phyloP scores from a whole-genome alignment of 2,888 invertebrate genomes.

The Balanococcus diminutus region DNA sequence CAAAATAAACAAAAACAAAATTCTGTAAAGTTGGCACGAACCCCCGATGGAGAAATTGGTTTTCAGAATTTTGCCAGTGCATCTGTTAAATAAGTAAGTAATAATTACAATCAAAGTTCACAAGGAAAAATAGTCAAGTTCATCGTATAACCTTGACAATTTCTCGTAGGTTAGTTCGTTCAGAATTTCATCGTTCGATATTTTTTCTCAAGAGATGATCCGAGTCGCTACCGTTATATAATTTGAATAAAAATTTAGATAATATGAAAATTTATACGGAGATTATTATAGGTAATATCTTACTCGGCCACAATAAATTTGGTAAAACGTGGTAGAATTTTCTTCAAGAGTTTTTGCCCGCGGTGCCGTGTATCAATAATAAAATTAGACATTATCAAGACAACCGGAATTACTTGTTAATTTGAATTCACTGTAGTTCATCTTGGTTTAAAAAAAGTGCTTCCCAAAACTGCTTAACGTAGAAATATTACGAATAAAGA shows the following conservation, averaged over 20 bases:
- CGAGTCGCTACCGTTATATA: too few species aligned
- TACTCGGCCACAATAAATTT: background rate
- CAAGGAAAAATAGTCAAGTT: too few species aligned
- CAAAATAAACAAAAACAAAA: background rate
- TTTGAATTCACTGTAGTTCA: constrained; percentile 12
- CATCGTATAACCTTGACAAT: too few species aligned
- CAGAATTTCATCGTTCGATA: too few species aligned
- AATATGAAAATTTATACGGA: too few species aligned
- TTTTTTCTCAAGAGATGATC: too few species aligned
- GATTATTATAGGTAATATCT: background rate
- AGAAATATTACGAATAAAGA: background rate
- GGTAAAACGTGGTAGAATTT: background rate
- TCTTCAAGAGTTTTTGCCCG: background rate
- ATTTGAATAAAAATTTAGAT: too few species aligned
- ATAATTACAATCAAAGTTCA: too few species aligned
- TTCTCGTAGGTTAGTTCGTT: too few species aligned
- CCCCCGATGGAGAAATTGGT: background rate
- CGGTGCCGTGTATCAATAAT: background rate
- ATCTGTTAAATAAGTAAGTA: too few species aligned
- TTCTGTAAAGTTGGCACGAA: background rate
- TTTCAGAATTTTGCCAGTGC: too few species aligned
- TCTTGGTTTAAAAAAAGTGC: constrained; percentile 10
- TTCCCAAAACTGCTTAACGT: background rate
- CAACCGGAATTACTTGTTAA: constrained; percentile 35
- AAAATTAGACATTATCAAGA: constrained; percentile 1